Conservation (phyloP, 2,797 vertebrate species). For the Cyprinella venusta region DNA sequence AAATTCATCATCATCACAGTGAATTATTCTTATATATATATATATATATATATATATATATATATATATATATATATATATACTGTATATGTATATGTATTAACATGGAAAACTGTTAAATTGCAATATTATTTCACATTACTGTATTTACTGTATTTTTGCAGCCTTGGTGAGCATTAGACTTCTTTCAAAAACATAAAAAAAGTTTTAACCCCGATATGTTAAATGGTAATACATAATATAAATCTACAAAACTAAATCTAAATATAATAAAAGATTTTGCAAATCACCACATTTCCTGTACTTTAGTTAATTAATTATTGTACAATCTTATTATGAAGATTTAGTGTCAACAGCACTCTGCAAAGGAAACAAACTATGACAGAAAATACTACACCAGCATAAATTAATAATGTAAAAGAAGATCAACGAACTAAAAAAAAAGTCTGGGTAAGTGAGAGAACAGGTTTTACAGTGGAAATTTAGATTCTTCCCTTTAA, state of each 20-base stretch:
- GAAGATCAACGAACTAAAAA: background rate
- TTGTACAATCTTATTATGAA: background rate
- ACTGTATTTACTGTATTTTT: background rate
- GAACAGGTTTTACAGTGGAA: conserved; percentile 7
- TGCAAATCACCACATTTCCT: background rate
- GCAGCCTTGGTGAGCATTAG: background rate
- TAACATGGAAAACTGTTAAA: background rate
- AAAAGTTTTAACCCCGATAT: background rate
- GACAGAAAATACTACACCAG: background rate
- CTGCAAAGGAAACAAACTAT: background rate
- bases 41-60: too few species aligned
- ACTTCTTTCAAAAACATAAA: background rate
- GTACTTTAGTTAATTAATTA: background rate
- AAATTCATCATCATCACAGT: background rate
- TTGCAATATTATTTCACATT: background rate
- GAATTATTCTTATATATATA: background rate
- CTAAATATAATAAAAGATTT: background rate
- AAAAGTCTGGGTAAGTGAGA: background rate
- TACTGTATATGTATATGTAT: too few species aligned
- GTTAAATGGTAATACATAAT: background rate
- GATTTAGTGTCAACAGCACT: background rate
- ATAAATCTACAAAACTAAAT: background rate
- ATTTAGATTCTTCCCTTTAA: conserved; percentile 10
- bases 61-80: too few species aligned
- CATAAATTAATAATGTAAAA: background rate